A percentile compares a stretch with the other conserved stretches of the same genome.
Evolutionary conservation across 2,797 vertebrate species (phyloP).

Genomic region (Sibirionetta formosa): DNA sequence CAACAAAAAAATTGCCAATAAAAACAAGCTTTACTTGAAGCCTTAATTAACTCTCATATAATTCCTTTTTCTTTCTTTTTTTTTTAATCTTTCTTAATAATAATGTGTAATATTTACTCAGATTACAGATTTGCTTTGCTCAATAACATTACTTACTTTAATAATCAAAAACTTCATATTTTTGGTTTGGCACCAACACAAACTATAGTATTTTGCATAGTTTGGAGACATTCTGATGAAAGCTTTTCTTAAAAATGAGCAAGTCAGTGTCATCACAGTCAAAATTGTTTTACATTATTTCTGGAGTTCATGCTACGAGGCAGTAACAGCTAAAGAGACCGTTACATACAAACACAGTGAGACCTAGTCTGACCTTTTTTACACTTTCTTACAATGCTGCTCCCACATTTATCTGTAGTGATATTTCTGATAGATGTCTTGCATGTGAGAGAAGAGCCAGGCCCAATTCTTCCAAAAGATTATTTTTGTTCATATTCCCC

Average conservation of each 20-base stretch:
- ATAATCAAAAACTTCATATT: slow-evolving; percentile 78
- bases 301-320: not conserved
- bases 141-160: slow-evolving; percentile 75
- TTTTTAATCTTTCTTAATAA: slow-evolving; percentile 83
- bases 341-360: not conserved
- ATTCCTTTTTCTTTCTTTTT: slow-evolving; percentile 81
- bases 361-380: not conserved
- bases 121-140: slow-evolving; percentile 82
- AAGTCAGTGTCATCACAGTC: not conserved
- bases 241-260: not conserved
- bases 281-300: not conserved
- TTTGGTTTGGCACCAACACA: slow-evolving; percentile 48
- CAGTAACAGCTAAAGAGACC: not conserved
- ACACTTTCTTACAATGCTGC: not conserved
- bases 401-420: not conserved
- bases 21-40: slow-evolving; percentile 93
- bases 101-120: slow-evolving; percentile 85
- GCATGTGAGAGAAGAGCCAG: not conserved
- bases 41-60: slow-evolving; percentile 95
- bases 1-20: slow-evolving; percentile 93
- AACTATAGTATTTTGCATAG: slow-evolving; percentile 20
- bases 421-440: not conserved
- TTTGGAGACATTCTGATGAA: slow-evolving; percentile 43
- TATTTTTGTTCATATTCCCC: not conserved
- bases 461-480: not conserved